Evolutionary conservation across 1,140 invertebrate genomes (phyloP), one percentile per base, ranked within the genome.

Genomic region (Berghia stephanieae): DNA sequence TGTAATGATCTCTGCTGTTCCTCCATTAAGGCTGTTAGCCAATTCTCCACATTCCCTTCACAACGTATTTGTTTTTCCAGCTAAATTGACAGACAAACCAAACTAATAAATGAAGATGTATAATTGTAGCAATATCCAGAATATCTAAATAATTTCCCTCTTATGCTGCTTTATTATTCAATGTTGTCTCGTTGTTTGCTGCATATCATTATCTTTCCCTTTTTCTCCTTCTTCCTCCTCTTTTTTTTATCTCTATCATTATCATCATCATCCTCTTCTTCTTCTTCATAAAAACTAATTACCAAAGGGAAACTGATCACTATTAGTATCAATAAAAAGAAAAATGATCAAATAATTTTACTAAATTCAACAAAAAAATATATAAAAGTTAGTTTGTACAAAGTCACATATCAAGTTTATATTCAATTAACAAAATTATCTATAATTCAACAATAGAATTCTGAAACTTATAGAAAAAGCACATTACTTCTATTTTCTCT

Each of bases 41-140:
- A 98, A 0, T 95, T 93, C 91, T 99, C 97, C 2, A 98, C 96
- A 34, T 96, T 97, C 40, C 96, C 96, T 86, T 98, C 95, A 5
- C 96, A 96, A 67, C 94, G 91, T 0, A 98, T 95, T 10, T 95
- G 93, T 79, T 94, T 93, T 85, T 98, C 96, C 49, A 98, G 88
- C 90, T 95, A 69, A n/a, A 24, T 44, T 36, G 10, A 18, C 31
- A 68, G 5, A 13, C 5, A 36, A 13, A 16, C 10, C 5, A 16
- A 68, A 36, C 13, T 6, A 42, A 44, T 31, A 38, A 31, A 68
- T n/a, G 27, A 38, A 16, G 13, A 38, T 13, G 49, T 44, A 71
- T 69, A 13, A 49, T 13, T n/a, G n/a, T 13, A n/a, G n/a, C 46
- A 49, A 13, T n/a, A 49, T 13, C 13, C 13, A 13, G 13, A 13